These are phyloP conservation scores for Agrochola circellaris DNA, from an alignment of 2,888 invertebrate species.

Conservation along the genomic window DNA sequence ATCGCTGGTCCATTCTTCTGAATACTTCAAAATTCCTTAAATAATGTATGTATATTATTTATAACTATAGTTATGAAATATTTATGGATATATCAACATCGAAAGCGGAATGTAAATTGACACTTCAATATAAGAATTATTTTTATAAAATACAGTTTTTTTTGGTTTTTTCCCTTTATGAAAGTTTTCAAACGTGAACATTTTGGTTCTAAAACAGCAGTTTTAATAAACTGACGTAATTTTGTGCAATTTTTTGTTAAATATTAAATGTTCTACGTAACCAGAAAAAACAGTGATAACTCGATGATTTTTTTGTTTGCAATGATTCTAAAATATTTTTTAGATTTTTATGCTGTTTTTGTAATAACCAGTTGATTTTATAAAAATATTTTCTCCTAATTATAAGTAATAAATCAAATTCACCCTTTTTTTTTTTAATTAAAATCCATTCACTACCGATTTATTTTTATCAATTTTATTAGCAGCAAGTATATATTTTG, in stretches of 20 bases:
- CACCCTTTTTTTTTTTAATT: constrained; percentile 6
- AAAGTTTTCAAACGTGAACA: constrained; percentile 32
- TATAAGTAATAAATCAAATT: constrained; percentile 31
- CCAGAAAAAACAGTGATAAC: constrained; percentile 21
- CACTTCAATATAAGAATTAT: constrained; percentile 60
- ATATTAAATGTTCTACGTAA: constrained; percentile 5
- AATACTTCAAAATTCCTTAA: constrained; percentile 64
- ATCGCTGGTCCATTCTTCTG: constrained; percentile 78
- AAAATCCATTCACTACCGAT: constrained; percentile 22
- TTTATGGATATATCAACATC: constrained; percentile 78
- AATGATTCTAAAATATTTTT: constrained; percentile 8
- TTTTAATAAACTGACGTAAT: not conserved
- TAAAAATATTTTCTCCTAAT: constrained; percentile 62
- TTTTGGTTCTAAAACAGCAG: constrained; percentile 29
- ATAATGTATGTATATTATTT: constrained; percentile 49
- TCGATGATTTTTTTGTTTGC: constrained; percentile 14
- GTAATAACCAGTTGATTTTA: constrained; percentile 34
- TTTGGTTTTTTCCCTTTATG: constrained; percentile 10
- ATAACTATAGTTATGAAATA: constrained; percentile 60
- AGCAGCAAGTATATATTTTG: constrained; percentile 61
- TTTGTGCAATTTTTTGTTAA: constrained; percentile 29
- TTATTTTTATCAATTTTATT: constrained; percentile 39
- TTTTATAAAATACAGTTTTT: constrained; percentile 52
- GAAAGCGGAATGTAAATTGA: constrained; percentile 87
- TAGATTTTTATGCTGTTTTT: constrained; percentile 9